Conservation (phyloP, 1,140 invertebrate genomes). For the Lucilia cuprina region DNA sequence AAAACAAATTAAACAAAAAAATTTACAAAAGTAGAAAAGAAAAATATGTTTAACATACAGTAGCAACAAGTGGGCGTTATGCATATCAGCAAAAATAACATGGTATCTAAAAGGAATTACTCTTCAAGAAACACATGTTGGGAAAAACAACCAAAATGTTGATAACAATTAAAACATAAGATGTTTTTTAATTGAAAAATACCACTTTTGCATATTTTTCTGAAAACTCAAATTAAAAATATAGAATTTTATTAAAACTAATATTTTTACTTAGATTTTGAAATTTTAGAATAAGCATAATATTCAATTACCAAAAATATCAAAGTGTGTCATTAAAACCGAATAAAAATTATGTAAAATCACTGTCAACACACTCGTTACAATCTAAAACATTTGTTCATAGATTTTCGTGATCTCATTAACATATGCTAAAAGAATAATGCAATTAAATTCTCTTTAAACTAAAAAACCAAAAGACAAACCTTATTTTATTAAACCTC, state of each 20-base stretch:
- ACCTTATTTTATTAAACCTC: neutral
- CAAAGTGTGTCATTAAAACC: too few species aligned
- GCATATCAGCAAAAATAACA: conserved; percentile 20
- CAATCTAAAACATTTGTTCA: neutral
- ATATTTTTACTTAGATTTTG: too few species aligned
- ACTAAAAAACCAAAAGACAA: neutral
- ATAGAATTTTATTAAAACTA: too few species aligned
- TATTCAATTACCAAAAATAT: too few species aligned
- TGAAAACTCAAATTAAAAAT: too few species aligned
- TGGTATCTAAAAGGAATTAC: neutral
- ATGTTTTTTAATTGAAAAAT: neutral
- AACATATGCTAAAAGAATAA: neutral
- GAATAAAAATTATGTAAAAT: neutral
- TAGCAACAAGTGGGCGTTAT: conserved; percentile 22
- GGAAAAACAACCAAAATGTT: neutral
- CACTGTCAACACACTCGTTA: neutral
- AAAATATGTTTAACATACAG: neutral
- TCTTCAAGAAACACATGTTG: neutral
- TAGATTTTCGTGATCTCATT: neutral
- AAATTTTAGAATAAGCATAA: too few species aligned
- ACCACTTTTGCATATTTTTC: too few species aligned
- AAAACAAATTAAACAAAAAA: neutral
- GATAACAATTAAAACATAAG: neutral
- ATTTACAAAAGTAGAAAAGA: neutral
- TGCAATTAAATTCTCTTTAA: neutral